Evolutionary conservation across 1,140 invertebrate species (phyloP).

Genomic region (Trachymyrmex septentrionalis): DNA sequence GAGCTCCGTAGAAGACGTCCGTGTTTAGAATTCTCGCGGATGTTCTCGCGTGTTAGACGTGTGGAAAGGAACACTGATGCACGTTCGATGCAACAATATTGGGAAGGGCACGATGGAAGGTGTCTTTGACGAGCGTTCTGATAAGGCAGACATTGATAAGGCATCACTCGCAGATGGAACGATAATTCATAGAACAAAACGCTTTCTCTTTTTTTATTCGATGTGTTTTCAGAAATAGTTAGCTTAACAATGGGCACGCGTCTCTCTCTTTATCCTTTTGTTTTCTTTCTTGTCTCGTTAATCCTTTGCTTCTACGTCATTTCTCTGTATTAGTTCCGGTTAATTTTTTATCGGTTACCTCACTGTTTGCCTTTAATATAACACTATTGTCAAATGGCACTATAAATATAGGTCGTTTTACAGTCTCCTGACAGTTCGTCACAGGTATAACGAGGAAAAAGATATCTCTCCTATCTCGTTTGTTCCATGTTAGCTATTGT

Average conservation of each 20-base stretch:
- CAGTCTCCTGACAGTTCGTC: background rate
- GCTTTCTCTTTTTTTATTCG: constrained; percentile 47
- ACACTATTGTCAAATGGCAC: background rate
- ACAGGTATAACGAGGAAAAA: background rate
- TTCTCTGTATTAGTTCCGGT: background rate
- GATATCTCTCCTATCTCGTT: constrained; percentile 36
- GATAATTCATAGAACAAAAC: background rate
- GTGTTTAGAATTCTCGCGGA: background rate
- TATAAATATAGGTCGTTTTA: constrained; percentile 31
- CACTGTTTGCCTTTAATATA: background rate
- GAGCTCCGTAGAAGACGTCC: background rate
- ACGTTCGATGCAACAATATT: background rate
- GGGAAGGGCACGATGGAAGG: background rate
- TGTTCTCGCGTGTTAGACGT: background rate
- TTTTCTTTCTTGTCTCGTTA: background rate
- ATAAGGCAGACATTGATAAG: background rate
- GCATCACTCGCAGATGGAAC: background rate
- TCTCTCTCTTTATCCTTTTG: background rate
- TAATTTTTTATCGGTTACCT: background rate
- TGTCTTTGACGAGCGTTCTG: background rate
- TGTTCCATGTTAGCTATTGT: constrained; percentile 40
- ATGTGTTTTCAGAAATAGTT: constrained; percentile 3
- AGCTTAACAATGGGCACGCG: constrained; percentile 58
- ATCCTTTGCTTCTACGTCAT: background rate
- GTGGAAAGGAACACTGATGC: background rate